Base-by-base conservation (phyloP, 1,140 invertebrate genomes). In the Pectinophora gossypiella region DNA sequence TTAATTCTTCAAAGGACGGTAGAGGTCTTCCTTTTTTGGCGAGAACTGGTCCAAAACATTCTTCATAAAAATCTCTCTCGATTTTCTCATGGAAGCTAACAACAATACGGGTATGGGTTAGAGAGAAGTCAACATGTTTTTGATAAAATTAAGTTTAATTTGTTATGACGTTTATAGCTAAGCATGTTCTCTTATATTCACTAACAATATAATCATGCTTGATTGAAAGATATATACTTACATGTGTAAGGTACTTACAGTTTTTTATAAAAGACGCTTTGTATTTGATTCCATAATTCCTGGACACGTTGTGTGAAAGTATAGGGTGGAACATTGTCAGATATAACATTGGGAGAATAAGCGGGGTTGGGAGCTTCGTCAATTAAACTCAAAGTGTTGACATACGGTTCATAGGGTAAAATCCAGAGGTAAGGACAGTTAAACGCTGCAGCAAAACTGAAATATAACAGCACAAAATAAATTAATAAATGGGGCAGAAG, bases 371-470 rank as follows among this genome's bases (percentile, higher is more conserved):
- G 48, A 6, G 20, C 35, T 18, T 75, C 71, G 21, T 78, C 64
- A 0, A 83, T 65, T 2, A 83, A 47, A 3, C 47, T 48, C n/a
- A 78, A 13, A 4, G 72, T 51, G n/a, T 61, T 51, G 0, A 62
- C 61, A 45, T 76, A 69, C 0, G 70, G 64, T 4, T 75, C 76
- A 47, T 71, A 59, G 1, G 70, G 62, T 0, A 70, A 74, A 0
- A 63, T 54, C 79, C 79, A 83, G 51, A 80, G 73, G n/a, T 65
- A 46, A 0, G 79, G 79, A 42, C 69, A 72, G 13, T 72, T 56
- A 40, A 72, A 74, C 0, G 78, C 51, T 3, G 69, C 47, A 6
- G 76, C 46, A 18, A 77, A 59, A 7, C 72, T 81, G 51, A 7
- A 63, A 59, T 32, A 21, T n/a, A 48, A 40, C n/a, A n/a, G n/a